phyloP scores from a whole-genome alignment of 2,113 vertebrate species.

The Chloropsis cyanopogon region DNA sequence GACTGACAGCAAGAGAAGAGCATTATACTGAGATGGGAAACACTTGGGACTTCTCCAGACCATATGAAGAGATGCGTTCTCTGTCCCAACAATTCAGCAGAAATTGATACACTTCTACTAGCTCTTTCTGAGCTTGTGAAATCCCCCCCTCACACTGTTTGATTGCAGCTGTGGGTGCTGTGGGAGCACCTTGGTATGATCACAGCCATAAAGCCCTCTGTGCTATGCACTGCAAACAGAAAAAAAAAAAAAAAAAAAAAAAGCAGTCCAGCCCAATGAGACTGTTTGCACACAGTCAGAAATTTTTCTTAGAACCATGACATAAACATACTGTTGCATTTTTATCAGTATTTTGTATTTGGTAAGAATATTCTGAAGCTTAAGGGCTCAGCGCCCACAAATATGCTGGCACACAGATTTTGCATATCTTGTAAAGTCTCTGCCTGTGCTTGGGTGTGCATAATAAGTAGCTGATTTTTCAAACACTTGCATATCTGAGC shows the following conservation, averaged over 20 bases:
- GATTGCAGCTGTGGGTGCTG: background rate
- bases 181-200: background rate
- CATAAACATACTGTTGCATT: slow-evolving; percentile 38
- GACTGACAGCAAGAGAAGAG: slow-evolving; percentile 8
- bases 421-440: background rate
- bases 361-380: slow-evolving; percentile 43
- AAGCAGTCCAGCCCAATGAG: background rate
- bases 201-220: background rate
- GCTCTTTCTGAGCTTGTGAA: background rate
- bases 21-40: background rate
- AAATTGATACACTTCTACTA: background rate
- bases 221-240: background rate
- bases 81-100: background rate
- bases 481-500: slow-evolving; percentile 7
- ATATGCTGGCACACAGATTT: slow-evolving; percentile 2
- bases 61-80: background rate
- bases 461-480: slow-evolving; percentile 7
- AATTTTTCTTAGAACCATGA: background rate
- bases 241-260: background rate
- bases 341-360: slow-evolving; percentile 31
- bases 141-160: background rate
- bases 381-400: slow-evolving; percentile 50
- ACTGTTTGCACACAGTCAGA: slow-evolving; percentile 34
- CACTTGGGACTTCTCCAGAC: background rate
- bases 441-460: background rate